These are phyloP conservation scores for Pasiphila rectangulata DNA, from an alignment of 2,888 invertebrate genomes.

Conservation along the genomic window DNA sequence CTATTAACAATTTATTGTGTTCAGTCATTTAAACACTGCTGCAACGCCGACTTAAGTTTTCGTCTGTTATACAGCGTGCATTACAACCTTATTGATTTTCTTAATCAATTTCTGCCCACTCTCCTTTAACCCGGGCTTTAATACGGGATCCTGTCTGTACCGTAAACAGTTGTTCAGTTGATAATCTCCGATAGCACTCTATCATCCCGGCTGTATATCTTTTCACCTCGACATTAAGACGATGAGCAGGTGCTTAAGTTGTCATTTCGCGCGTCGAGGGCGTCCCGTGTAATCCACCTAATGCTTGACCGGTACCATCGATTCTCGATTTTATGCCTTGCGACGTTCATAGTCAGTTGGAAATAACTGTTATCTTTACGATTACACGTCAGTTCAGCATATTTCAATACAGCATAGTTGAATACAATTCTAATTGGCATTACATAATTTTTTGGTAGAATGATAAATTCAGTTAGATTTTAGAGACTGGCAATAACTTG, in stretches of 20 bases:
- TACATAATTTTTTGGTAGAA: no score
- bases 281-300: slow-evolving; percentile 66
- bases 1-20: no score
- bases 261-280: slow-evolving; percentile 63
- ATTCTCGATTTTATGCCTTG: slow-evolving; percentile 32
- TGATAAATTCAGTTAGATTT: no score
- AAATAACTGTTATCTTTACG: no score
- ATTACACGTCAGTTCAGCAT: no score
- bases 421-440: no score
- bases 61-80: no score
- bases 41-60: no score
- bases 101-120: background rate
- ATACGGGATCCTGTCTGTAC: background rate
- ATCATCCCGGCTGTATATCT: slow-evolving; percentile 48
- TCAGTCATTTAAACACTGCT: no score
- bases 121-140: background rate
- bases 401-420: no score
- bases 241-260: slow-evolving; percentile 71
- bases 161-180: slow-evolving; percentile 31
- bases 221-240: slow-evolving; percentile 61
- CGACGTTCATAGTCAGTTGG: no score
- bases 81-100: background rate
- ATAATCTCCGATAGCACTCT: slow-evolving; percentile 50
- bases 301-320: slow-evolving; percentile 50
- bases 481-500: no score